A percentile compares a stretch with the other conserved stretches of the same genome.
Conservation (phyloP, 2,113 vertebrate genomes). For the Pyrgilauda ruficollis region DNA sequence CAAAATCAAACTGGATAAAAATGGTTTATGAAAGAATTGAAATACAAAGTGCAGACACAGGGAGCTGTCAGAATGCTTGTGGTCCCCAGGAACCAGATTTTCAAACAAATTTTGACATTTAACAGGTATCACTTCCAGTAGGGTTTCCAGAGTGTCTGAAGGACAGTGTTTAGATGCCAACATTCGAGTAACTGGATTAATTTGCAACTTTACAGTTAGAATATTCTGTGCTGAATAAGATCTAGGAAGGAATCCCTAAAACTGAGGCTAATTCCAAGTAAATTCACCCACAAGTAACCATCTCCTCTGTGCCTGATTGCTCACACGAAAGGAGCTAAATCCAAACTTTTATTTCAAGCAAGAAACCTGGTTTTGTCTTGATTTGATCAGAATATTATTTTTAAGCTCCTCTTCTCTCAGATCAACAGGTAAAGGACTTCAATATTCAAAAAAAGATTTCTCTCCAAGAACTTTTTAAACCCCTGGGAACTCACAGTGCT, state of each 20-base stretch:
- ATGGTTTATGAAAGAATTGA: neutral
- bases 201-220: neutral
- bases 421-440: neutral
- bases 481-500: neutral
- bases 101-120: neutral
- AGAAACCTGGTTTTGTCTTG: neutral
- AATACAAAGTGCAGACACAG: neutral
- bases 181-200: neutral
- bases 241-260: neutral
- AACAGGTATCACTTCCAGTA: neutral
- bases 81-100: neutral
- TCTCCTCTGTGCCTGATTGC: neutral
- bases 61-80: neutral
- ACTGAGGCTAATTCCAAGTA: neutral
- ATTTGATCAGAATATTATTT: neutral
- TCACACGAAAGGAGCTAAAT: neutral
- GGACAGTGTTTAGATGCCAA: neutral
- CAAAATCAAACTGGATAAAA: neutral
- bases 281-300: neutral
- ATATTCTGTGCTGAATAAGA: neutral
- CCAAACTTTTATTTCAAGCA: neutral
- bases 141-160: neutral
- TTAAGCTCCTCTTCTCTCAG: neutral
- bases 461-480: neutral
- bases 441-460: neutral